phyloP scores from a whole-genome alignment of 2,797 vertebrate genomes.

The Lycodopsis pacificus region DNA sequence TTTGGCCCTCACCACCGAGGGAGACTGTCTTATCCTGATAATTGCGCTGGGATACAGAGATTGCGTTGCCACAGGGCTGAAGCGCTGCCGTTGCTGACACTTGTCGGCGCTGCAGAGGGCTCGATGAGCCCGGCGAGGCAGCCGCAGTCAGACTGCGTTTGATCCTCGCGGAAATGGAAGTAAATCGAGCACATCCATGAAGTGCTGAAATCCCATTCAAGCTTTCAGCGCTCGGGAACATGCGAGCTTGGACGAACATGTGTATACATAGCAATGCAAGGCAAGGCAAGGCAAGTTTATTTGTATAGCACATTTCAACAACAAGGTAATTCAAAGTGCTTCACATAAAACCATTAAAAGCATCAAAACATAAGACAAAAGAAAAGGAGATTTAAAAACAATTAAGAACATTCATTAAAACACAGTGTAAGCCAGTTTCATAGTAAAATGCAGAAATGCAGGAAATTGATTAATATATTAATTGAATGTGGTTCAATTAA shows the following conservation, averaged over 20 bases:
- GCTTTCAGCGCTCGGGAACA: constrained; percentile 51
- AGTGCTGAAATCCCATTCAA: constrained; percentile 53
- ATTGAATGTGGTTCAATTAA: too few species aligned
- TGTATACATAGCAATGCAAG: constrained; percentile 55
- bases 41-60: constrained; percentile 78
- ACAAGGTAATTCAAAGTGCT: too few species aligned
- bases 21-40: constrained; percentile 69
- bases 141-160: constrained; percentile 58
- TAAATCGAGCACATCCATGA: constrained; percentile 69
- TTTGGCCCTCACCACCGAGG: constrained; percentile 62
- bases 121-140: constrained; percentile 45
- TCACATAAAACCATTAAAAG: too few species aligned
- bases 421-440: too few species aligned
- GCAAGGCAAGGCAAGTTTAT: too few species aligned
- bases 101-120: constrained; percentile 38
- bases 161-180: constrained; percentile 63
- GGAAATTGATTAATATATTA: too few species aligned
- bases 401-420: too few species aligned
- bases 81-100: constrained; percentile 57
- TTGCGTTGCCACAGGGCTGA: constrained; percentile 69
- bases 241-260: constrained; percentile 45
- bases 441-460: too few species aligned
- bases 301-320: too few species aligned
- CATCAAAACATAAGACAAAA: too few species aligned
- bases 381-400: too few species aligned